Evolutionary conservation across 2,113 vertebrate species (phyloP).

Genomic region (Antechinus stuartii): DNA sequence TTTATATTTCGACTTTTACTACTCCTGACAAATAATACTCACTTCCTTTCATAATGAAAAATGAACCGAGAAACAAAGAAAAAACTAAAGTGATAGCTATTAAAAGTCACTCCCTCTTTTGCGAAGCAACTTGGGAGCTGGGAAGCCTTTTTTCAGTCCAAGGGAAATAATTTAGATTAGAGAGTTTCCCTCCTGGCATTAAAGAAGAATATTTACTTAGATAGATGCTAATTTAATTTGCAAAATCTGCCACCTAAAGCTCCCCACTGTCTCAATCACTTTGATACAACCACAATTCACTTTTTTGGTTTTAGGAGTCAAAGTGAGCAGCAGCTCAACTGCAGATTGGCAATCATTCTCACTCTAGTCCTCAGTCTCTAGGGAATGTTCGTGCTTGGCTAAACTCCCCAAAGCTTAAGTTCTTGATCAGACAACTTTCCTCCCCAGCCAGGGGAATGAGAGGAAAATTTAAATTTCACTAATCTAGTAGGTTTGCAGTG

Average conservation of each 20-base stretch:
- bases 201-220: neutral
- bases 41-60: slow-evolving; percentile 48
- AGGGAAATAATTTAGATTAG: slow-evolving; percentile 38
- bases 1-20: neutral
- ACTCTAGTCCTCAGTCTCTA: neutral
- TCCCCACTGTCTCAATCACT: neutral
- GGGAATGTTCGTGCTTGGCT: neutral
- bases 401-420: neutral
- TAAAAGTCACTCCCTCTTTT: neutral
- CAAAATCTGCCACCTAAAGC: neutral
- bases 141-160: neutral
- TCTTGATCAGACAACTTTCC: neutral
- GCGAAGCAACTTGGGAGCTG: neutral
- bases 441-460: neutral
- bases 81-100: neutral
- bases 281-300: neutral
- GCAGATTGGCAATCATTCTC: neutral
- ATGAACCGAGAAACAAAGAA: neutral
- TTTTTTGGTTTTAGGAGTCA: neutral
- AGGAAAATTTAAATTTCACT: neutral
- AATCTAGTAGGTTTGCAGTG: neutral
- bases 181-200: neutral
- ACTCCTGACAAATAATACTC: slow-evolving; percentile 13
- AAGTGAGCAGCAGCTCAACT: neutral
- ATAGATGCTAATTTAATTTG: slow-evolving; percentile 23